phyloP scores from a whole-genome alignment of 2,888 invertebrate genomes.

The Toxonevra muliebris region DNA sequence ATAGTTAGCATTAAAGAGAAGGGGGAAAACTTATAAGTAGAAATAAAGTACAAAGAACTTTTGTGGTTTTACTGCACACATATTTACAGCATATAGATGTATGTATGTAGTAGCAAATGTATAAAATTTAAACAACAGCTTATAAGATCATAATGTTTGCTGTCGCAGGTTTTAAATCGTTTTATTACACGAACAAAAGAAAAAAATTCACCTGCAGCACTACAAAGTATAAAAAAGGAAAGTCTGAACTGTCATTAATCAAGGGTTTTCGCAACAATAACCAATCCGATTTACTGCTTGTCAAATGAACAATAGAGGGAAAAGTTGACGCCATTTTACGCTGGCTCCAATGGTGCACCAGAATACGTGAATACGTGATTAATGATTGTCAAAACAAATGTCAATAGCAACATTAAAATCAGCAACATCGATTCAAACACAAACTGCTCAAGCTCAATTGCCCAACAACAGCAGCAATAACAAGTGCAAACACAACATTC shows the following conservation, averaged over 20 bases:
- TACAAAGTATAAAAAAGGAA: slow-evolving; percentile 4
- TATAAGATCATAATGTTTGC: too few relatives aligned
- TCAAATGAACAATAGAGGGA: slow-evolving; percentile 8
- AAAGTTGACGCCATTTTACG: background rate
- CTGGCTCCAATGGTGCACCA: slow-evolving; percentile 33
- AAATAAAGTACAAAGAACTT: slow-evolving; percentile 1
- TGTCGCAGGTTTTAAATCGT: too few relatives aligned
- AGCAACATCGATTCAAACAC: slow-evolving; percentile 19
- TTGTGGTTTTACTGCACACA: background rate
- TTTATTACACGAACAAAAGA: too few relatives aligned
- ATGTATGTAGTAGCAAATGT: too few relatives aligned
- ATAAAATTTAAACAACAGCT: too few relatives aligned
- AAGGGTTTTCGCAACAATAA: slow-evolving; percentile 16
- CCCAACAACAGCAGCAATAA: slow-evolving; percentile 26
- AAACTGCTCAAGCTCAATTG: slow-evolving; percentile 15
- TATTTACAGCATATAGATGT: background rate
- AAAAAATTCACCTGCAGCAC: too few relatives aligned
- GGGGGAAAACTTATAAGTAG: background rate
- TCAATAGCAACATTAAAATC: slow-evolving; percentile 31
- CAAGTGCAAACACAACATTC: slow-evolving; percentile 39
- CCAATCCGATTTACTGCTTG: slow-evolving; percentile 40
- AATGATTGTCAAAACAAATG: slow-evolving; percentile 44
- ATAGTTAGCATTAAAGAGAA: background rate
- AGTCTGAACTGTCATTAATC: slow-evolving; percentile 48
- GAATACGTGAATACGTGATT: slow-evolving; percentile 41